phyloP scores from a whole-genome alignment of 30 jellyfish, hydroid and myxozoan genomes.

The Rhopilema esculentum region DNA sequence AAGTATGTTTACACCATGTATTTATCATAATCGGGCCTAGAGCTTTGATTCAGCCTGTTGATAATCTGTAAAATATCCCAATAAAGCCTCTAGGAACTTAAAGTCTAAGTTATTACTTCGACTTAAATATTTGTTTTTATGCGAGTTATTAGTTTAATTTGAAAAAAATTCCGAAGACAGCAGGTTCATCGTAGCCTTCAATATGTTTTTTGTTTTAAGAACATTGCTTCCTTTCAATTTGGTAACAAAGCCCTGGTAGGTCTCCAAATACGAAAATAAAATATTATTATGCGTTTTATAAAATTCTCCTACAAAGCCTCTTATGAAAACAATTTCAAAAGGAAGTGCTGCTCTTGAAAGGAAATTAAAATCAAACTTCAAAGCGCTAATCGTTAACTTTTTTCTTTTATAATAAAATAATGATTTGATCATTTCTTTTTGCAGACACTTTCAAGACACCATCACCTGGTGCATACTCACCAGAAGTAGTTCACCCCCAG shows the following conservation, averaged over 20 bases:
- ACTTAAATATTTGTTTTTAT: too few relatives aligned
- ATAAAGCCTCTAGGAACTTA: too few relatives aligned
- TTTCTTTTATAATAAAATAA: too few relatives aligned
- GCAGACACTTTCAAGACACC: conserved; percentile 96
- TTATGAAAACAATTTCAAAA: neutral
- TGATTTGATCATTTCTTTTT: neutral
- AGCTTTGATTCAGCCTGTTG: neutral
- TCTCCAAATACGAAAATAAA: too few relatives aligned
- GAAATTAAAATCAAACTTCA: neutral
- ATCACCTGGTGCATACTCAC: conserved; percentile 99
- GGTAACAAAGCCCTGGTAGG: neutral
- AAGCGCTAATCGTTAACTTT: neutral
- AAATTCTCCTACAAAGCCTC: neutral
- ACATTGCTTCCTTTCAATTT: neutral
- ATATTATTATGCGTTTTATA: neutral
- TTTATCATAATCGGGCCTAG: neutral
- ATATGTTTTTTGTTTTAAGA: neutral
- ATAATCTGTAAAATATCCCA: neutral
- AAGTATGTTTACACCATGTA: conserved; percentile 57
- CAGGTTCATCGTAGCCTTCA: too few relatives aligned
- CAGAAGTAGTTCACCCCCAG: conserved; percentile 98
- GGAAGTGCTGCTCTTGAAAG: neutral
- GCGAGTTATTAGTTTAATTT: too few relatives aligned
- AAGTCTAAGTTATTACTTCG: too few relatives aligned
- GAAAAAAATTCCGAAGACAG: too few relatives aligned